Evolutionary conservation across 2,888 invertebrate species (phyloP).

Genomic region (Drosophila paucipuncta): DNA sequence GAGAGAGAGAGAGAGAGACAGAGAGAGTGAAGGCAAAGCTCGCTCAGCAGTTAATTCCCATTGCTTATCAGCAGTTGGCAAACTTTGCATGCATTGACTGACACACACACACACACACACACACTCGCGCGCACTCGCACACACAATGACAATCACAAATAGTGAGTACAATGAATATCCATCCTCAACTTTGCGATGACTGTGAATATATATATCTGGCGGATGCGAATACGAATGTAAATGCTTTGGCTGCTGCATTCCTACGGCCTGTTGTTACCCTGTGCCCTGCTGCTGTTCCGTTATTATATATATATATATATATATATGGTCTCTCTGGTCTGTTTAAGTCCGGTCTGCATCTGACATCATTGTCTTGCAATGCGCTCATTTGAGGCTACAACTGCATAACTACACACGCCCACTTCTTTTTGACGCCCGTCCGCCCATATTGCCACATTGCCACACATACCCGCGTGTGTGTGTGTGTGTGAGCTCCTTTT

Average conservation of each 20-base stretch:
- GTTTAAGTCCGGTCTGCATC: constrained; percentile 56
- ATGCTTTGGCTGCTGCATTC: constrained; percentile 22
- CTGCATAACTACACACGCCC: constrained; percentile 53
- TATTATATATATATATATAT: not conserved
- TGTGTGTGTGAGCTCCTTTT: constrained; percentile 13
- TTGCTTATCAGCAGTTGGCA: constrained; percentile 73
- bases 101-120: constrained; percentile 18
- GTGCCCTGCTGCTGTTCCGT: not conserved
- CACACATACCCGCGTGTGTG: constrained; percentile 1
- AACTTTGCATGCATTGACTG: constrained; percentile 74
- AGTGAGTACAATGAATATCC: constrained; percentile 63
- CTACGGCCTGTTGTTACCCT: not conserved
- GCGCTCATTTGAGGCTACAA: constrained; percentile 67
- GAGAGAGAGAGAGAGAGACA: not conserved
- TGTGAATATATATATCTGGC: constrained; percentile 37
- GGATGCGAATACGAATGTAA: constrained; percentile 31
- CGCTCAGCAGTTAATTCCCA: constrained; percentile 64
- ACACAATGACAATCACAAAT: constrained; percentile 43
- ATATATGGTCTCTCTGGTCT: constrained; percentile 24
- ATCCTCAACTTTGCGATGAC: constrained; percentile 48
- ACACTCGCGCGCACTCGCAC: not conserved
- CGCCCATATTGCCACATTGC: constrained; percentile 17
- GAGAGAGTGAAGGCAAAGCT: constrained; percentile 22
- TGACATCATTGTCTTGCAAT: constrained; percentile 79
- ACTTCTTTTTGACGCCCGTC: constrained; percentile 21